Evolutionary conservation across 2,113 vertebrate genomes (phyloP).

Genomic region (Corvus hawaiiensis): DNA sequence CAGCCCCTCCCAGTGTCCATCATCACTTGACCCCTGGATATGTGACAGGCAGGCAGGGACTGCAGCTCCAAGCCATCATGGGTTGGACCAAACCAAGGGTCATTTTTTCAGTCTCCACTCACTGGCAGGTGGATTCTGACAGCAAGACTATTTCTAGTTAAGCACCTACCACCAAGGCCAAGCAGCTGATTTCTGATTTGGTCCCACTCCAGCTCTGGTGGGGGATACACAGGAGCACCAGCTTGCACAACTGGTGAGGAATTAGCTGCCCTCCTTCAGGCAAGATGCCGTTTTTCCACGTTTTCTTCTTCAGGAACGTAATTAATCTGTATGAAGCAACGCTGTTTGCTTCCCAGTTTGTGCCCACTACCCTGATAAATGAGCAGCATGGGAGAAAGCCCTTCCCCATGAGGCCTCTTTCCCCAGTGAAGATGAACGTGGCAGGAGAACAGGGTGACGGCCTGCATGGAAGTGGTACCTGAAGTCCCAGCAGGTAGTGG

Average conservation of each 20-base stretch:
- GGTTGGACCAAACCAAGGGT: neutral
- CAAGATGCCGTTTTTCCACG: neutral
- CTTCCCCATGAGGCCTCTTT: neutral
- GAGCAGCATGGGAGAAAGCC: neutral
- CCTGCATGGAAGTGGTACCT: neutral
- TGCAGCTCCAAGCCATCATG: neutral
- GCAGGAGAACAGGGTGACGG: neutral
- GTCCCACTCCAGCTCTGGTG: neutral
- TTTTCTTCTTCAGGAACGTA: neutral
- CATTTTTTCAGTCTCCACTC: neutral
- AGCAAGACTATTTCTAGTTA: neutral
- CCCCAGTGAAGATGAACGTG: neutral
- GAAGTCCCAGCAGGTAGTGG: neutral
- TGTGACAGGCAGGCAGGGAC: neutral
- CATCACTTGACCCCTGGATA: neutral
- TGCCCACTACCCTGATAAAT: neutral
- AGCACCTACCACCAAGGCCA: neutral
- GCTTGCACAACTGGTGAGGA: neutral
- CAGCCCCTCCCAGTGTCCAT: neutral
- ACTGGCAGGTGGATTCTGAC: neutral
- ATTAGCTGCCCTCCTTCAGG: neutral
- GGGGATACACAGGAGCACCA: neutral
- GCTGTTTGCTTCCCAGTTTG: neutral
- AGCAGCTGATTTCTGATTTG: neutral
- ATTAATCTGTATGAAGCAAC: neutral